Percentiles rank a stretch among this genome's conserved stretches.
Evolutionary conservation across 2,888 invertebrate species (phyloP).

Genomic region (Aplocera efformata): DNA sequence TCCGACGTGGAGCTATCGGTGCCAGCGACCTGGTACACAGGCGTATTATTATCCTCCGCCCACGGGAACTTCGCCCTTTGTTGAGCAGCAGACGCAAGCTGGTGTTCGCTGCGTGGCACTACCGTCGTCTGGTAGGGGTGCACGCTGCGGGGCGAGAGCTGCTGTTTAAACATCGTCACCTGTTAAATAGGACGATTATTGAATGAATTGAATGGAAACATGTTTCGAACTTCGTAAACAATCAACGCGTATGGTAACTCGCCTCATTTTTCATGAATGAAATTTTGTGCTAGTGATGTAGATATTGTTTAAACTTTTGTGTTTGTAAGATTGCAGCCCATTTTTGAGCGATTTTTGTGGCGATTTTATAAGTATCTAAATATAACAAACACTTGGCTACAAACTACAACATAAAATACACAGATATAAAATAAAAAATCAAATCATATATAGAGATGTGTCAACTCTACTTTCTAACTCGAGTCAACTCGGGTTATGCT

Average conservation of each 20-base stretch:
- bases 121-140: slow-evolving; percentile 76
- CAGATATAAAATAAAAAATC: no score
- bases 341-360: neutral
- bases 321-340: neutral
- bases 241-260: slow-evolving; percentile 1
- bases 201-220: slow-evolving; percentile 28
- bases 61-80: slow-evolving; percentile 74
- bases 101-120: slow-evolving; percentile 69
- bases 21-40: slow-evolving; percentile 64
- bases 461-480: no score
- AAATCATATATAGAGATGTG: no score
- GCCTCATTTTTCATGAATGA: slow-evolving; percentile 25
- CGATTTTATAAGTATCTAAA: no score
- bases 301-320: neutral
- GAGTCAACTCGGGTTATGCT: no score
- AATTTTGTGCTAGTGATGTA: neutral
- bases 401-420: no score
- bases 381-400: no score
- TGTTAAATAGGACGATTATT: slow-evolving; percentile 35
- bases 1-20: slow-evolving; percentile 77
- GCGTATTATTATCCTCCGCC: slow-evolving; percentile 63
- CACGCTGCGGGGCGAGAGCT: slow-evolving; percentile 66
- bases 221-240: slow-evolving; percentile 11
- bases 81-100: slow-evolving; percentile 65
- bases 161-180: slow-evolving; percentile 70